Conservation (phyloP, 2,888 invertebrate genomes). For the Beris morrisii region DNA sequence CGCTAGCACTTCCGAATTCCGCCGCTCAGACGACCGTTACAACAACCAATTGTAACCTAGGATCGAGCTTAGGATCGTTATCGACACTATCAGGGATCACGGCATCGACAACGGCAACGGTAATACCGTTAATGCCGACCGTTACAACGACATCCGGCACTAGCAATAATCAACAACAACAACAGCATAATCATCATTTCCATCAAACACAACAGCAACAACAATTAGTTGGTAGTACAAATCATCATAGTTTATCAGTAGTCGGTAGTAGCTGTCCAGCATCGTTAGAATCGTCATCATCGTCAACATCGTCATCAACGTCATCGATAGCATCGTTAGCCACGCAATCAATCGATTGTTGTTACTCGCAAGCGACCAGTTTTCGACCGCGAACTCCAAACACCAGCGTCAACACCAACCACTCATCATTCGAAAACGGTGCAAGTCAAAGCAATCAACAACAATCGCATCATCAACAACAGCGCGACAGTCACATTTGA, state of each 20-base stretch:
- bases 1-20: conserved; percentile 38
- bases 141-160: conserved; percentile 42
- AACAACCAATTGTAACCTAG: conserved; percentile 48
- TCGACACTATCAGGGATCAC: conserved; percentile 42
- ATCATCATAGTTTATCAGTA: conserved; percentile 42
- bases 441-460: too few species aligned
- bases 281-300: conserved; percentile 40
- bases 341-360: conserved; percentile 43
- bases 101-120: conserved; percentile 52
- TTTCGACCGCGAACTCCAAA: conserved; percentile 34
- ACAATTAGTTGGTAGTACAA: conserved; percentile 45
- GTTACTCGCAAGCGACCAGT: conserved; percentile 41
- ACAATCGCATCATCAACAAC: conserved; percentile 4
- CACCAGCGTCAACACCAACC: conserved; percentile 3
- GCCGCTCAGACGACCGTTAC: conserved; percentile 45
- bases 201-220: conserved; percentile 43
- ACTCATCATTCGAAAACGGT: not conserved
- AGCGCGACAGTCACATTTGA: conserved; percentile 25
- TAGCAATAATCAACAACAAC: conserved; percentile 35
- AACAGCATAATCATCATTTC: conserved; percentile 34
- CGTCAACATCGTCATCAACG: conserved; percentile 36
- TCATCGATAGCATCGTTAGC: conserved; percentile 34
- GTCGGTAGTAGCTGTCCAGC: conserved; percentile 43
- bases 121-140: conserved; percentile 58
- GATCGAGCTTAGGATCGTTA: conserved; percentile 40